Evolutionary conservation across 2,113 vertebrate genomes (phyloP).

Genomic region (Gorsachius goisagi): DNA sequence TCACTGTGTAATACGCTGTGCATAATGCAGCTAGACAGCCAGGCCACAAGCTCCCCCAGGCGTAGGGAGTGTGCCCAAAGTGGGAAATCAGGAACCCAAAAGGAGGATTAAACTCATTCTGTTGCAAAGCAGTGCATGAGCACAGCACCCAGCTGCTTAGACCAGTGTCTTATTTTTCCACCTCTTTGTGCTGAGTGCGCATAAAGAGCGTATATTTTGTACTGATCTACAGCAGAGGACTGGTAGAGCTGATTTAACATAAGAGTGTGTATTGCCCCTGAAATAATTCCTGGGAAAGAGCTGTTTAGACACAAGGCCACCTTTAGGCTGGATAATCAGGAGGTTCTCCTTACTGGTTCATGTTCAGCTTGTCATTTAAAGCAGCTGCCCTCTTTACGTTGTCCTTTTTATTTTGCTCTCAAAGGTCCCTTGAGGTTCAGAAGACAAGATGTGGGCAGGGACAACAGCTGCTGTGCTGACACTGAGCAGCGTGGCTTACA

Average conservation of each 20-base stretch:
- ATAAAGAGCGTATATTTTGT: too few relatives aligned
- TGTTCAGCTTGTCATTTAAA: neutral
- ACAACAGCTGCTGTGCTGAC: neutral
- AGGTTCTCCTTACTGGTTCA: neutral
- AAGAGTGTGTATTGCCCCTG: neutral
- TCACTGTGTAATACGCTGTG: neutral
- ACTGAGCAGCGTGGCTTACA: neutral
- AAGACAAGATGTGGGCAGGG: neutral
- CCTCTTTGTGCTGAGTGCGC: neutral
- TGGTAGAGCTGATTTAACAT: neutral
- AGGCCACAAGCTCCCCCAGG: rapidly evolving
- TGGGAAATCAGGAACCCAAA: neutral
- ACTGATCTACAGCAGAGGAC: neutral
- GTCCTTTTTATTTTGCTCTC: neutral
- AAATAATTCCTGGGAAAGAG: neutral
- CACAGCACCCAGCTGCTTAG: neutral
- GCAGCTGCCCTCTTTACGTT: neutral
- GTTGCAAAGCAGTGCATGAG: neutral
- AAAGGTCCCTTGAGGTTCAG: neutral
- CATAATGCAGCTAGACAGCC: neutral
- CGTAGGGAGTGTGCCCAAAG: neutral
- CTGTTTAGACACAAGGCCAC: neutral
- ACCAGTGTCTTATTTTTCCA: neutral
- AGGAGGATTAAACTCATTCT: neutral
- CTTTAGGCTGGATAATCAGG: neutral